A percentile compares a stretch with the other conserved stretches of the same genome.
Evolutionary conservation across 37 sponge, comb jelly and placozoan genomes (phyloP).

Genomic region (Halisarca cf. caerulea): DNA sequence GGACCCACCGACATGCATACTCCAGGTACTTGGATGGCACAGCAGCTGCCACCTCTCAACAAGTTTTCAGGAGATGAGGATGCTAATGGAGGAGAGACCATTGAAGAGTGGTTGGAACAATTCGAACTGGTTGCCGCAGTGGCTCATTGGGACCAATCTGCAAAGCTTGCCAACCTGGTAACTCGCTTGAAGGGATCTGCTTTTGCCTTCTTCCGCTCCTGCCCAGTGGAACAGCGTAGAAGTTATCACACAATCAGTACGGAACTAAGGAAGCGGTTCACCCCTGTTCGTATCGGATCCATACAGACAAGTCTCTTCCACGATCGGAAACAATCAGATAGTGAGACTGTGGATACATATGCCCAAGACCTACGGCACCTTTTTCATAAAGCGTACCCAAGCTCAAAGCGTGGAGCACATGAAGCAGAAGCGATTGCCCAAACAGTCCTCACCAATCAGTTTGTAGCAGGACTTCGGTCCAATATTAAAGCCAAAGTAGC

Average conservation of each 20-base stretch:
- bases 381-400: constrained; percentile 25
- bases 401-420: not conserved
- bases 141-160: constrained; percentile 21
- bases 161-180: constrained; percentile 37
- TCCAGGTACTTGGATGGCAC: no score
- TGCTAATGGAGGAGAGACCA: constrained; percentile 30
- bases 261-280: constrained; percentile 41
- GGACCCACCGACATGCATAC: no score
- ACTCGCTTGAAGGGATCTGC: constrained; percentile 38
- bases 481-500: constrained; percentile 7
- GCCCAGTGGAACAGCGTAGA: constrained; percentile 18
- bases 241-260: constrained; percentile 20
- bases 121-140: constrained; percentile 38
- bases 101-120: constrained; percentile 50
- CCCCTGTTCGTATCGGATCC: constrained; percentile 28
- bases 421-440: constrained; percentile 27
- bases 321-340: constrained; percentile 27
- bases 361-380: constrained; percentile 54
- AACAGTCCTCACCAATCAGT: constrained; percentile 37
- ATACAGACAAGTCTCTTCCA: constrained; percentile 50
- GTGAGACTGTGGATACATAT: constrained; percentile 52
- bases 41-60: no score
- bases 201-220: constrained; percentile 51
- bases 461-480: constrained; percentile 20
- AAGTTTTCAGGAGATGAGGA: no score